Base-by-base conservation (phyloP, 1,140 invertebrate species). In the Pseudomyrmex flavicornis region DNA sequence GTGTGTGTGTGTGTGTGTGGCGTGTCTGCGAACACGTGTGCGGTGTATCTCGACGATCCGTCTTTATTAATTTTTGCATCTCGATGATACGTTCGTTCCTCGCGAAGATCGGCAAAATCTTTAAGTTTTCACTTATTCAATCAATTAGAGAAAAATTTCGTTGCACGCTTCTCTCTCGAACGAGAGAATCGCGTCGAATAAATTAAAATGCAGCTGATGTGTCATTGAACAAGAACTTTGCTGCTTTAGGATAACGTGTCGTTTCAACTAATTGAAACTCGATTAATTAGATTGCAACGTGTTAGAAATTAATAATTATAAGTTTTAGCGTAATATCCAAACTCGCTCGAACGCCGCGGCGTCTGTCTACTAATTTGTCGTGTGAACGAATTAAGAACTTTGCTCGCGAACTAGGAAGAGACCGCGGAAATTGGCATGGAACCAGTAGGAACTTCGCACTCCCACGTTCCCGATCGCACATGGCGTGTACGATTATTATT, bases 371-470 rank as follows among this genome's bases (percentile, higher is more conserved):
- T 84, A 88, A 88, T 86, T 90, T 85, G 86, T 88, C 86, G 88
- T 86, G 87, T 83, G 87, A 88, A 88, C 79, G 44, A 84, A 84
- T 84, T 84, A 87, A 84, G 69, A 83, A 80, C 74, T 80, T 79
- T 0, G 48, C 35, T 72, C 70, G 87, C 76, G 86, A 56, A 82
- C 84, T 85, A 88, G 86, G 88, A 89, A 89, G 87, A 85, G 84
- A 69, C 7, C 76, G 44, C 76, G 87, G 88, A 89, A 89, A 89
- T 89, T 89, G 77, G 72, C 88, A 89, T 89, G 88, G 88, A 89
- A 70, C 85, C 88, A 54, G 58, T 61, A 75, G 69, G 22, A 54
- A 87, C 73, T 74, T 85, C 80, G 69, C 88, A 87, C 88, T 89
- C 88, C 88, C 88, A 89, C 88, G 88, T 89, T 68, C 72, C 70